Base-by-base conservation (phyloP, 2,888 invertebrate species). In the Andrena minutula region DNA sequence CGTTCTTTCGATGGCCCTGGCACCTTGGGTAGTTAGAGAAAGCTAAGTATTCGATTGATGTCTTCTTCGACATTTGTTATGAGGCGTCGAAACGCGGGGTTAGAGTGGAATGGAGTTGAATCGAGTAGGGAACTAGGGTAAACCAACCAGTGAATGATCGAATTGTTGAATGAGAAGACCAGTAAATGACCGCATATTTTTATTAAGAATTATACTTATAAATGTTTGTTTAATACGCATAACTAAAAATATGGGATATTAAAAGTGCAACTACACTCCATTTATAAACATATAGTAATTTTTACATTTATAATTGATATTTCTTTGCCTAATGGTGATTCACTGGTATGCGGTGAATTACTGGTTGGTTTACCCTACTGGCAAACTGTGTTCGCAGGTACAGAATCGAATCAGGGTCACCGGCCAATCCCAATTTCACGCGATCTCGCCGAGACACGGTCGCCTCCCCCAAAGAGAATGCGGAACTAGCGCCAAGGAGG, bases 21-120 rank as follows among this genome's bases (percentile, higher is more conserved):
- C 12, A 23, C 26, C 5, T 41, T 1, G 12, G 41, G 16, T 41
- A 41, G 16, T 41, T 41, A 41, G 41, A n/a, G 51, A 16, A 28
- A 70, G 51, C 70, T 3, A 32, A 60, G 32, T 10, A 30, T 75
- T 75, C 23, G 47, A 71, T 56, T 56, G 56, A 47, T 64, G 30
- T 56, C 28, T 72, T 5, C 47, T 30, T 32, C 61, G 63, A 53
- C 51, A 53, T 49, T 61, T 75, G 41, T 41, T 41, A 41, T 16
- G 41, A 41, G 60, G 61, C 28, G 28, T 30, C 56, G 6, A 51
- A 6, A 51, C 20, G n/a, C 56, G 23, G 3, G 0, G 41, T 16
- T 41, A 12, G 0, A 8, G 56, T 10, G 23, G 56, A 56, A 56
- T 10, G n/a, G 23, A 4, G 3, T 56, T 4, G 8, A 26, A 26